A percentile compares a stretch with the other conserved stretches of the same genome.
These are phyloP conservation scores for Rallus limicola DNA, from an alignment of 2,113 vertebrate species.

Conservation along the genomic window DNA sequence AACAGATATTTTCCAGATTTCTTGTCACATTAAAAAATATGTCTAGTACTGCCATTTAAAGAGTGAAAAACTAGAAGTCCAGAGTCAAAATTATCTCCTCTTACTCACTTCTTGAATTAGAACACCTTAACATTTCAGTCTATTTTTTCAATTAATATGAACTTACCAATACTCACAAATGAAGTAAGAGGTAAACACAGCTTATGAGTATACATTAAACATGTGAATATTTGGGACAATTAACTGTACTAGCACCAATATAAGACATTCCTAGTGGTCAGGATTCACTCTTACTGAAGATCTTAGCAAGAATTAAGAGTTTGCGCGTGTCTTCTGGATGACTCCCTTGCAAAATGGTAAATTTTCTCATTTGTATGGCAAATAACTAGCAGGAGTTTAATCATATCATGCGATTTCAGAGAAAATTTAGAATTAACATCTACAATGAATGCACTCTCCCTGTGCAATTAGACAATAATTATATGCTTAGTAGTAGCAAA, in stretches of 20 bases:
- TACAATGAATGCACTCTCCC: conserved; percentile 10
- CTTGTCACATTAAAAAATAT: background rate
- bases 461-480: conserved; percentile 30
- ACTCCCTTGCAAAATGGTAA: background rate
- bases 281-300: background rate
- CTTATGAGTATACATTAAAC: background rate
- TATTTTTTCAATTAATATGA: background rate
- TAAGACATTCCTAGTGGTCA: background rate
- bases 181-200: background rate
- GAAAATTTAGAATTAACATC: background rate
- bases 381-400: conserved; percentile 1
- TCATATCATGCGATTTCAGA: background rate
- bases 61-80: background rate
- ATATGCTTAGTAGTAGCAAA: background rate
- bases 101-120: too few species aligned
- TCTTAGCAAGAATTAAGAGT: background rate
- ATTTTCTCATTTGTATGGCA: background rate
- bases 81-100: background rate
- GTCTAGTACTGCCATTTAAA: background rate
- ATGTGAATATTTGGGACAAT: background rate
- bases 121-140: background rate
- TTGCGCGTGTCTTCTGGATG: background rate
- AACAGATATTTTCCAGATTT: background rate
- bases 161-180: background rate
- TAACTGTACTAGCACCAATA: background rate